phyloP scores from a whole-genome alignment of 2,113 vertebrate species.

The Brachyhypopomus occidentalis region DNA sequence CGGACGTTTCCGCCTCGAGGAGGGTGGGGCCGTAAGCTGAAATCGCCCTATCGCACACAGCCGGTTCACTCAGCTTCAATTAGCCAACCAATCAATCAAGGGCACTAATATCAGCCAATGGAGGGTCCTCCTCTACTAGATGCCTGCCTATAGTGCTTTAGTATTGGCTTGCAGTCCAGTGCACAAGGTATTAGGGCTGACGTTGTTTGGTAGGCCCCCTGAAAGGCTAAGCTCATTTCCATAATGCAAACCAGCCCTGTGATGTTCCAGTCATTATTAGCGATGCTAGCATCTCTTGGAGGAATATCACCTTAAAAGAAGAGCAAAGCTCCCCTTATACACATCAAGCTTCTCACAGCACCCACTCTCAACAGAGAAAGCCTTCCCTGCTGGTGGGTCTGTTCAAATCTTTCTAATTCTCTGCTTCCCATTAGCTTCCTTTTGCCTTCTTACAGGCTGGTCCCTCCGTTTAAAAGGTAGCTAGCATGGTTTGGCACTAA shows the following conservation, averaged over 20 bases:
- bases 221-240: too few species aligned
- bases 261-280: neutral
- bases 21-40: neutral
- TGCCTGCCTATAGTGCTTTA: neutral
- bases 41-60: neutral
- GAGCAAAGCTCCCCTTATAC: neutral
- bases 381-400: neutral
- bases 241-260: neutral
- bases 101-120: neutral
- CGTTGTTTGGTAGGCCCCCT: neutral
- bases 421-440: slow-evolving; percentile 59
- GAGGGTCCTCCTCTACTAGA: neutral
- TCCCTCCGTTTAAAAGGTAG: slow-evolving; percentile 9
- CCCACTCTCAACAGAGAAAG: neutral
- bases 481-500: neutral
- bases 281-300: neutral
- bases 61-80: neutral
- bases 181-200: neutral
- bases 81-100: slow-evolving; percentile 7
- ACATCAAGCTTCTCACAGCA: neutral
- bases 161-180: neutral
- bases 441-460: slow-evolving; percentile 5
- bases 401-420: slow-evolving; percentile 41
- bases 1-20: slow-evolving; percentile 9
- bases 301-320: neutral